Conservation (phyloP, 53 echinoderm and acorn worm genomes). For the Pentamera pediparva region DNA sequence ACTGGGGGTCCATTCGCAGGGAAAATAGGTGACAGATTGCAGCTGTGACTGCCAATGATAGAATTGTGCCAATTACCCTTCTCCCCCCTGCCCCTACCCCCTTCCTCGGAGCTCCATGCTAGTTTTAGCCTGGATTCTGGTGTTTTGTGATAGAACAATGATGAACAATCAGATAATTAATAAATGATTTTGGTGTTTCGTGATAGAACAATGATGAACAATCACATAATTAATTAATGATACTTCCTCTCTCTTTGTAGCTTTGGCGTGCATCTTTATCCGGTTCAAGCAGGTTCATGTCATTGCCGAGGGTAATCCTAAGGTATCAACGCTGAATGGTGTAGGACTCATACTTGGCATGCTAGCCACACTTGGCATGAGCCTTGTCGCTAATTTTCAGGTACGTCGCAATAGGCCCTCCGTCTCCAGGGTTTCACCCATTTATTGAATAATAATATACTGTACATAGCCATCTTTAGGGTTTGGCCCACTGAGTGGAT, state of each 20-base stretch:
- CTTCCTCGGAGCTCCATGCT: no score
- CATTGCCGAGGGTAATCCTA: constrained; percentile 23
- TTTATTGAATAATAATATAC: no score
- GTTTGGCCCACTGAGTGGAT: no score
- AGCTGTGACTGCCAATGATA: no score
- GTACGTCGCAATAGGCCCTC: no score
- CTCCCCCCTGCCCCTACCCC: no score
- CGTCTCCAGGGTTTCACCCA: no score
- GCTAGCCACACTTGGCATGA: constrained; percentile 70
- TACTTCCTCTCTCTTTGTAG: constrained; percentile 32
- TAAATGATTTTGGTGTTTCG: neutral
- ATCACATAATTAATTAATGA: neutral
- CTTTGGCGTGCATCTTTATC: constrained; percentile 72
- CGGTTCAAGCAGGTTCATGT: constrained; percentile 73
- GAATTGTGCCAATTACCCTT: no score
- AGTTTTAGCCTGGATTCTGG: no score
- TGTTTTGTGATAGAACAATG: neutral
- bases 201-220: neutral
- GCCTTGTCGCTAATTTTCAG: constrained; percentile 92
- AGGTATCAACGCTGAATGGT: constrained; percentile 48
- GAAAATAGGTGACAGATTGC: no score
- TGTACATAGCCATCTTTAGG: no score
- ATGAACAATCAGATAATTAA: neutral
- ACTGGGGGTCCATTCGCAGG: no score
- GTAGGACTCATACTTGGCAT: constrained; percentile 46